A percentile compares a stretch with the other conserved stretches of the same genome.
Conservation (phyloP, 2,888 invertebrate species). For the Eupithecia insigniata region DNA sequence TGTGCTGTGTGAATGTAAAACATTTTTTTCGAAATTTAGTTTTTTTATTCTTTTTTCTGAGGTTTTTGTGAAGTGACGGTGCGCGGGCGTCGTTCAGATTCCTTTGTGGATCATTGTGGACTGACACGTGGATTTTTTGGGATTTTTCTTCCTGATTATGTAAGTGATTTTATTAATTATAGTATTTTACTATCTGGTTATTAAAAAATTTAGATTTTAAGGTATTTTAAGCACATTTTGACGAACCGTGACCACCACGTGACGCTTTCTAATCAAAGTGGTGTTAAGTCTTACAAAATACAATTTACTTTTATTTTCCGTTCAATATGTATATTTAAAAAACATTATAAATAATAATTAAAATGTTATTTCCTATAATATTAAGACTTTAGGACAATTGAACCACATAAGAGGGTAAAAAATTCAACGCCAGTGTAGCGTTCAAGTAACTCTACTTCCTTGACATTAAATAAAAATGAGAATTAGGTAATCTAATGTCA, state of each 20-base stretch:
- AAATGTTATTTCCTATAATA: background rate
- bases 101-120: conserved; percentile 45
- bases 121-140: conserved; percentile 52
- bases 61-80: conserved; percentile 62
- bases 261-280: conserved; percentile 3
- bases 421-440: background rate
- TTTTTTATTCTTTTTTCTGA: conserved; percentile 54
- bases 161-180: conserved; percentile 59
- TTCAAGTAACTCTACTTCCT: background rate
- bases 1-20: conserved; percentile 50
- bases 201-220: conserved; percentile 17
- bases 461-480: background rate
- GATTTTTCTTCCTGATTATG: conserved; percentile 47
- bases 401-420: background rate
- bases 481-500: background rate
- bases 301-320: background rate
- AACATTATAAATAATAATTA: background rate
- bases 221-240: conserved; percentile 27
- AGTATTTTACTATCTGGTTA: conserved; percentile 26
- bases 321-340: background rate
- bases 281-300: background rate
- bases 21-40: conserved; percentile 51
- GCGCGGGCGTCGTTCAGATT: conserved; percentile 46
- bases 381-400: background rate
- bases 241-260: conserved; percentile 28